Base-by-base conservation (phyloP, 2,797 vertebrate species). In the Synaphobranchus kaupii region DNA sequence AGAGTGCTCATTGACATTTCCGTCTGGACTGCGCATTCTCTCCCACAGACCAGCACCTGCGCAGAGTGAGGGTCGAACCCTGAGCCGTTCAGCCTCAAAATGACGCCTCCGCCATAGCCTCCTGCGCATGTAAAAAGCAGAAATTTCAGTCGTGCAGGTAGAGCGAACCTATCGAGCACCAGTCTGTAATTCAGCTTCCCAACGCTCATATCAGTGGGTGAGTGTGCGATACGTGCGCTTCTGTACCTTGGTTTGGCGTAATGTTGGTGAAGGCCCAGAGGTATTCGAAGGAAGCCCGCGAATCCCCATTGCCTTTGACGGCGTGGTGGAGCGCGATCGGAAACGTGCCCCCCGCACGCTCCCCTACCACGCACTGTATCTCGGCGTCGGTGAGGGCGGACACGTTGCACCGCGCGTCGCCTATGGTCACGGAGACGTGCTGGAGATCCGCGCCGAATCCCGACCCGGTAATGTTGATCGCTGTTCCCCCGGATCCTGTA, bases 91-190 rank as follows among this genome's bases (percentile, higher is more conserved):
- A 98, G 44, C 0, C 90, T 91, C 90, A 98, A 86, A 81, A 92
- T 88, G 20, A 95, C 94, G 13, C 96, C 95, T 9, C 97, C 97
- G 0, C 95, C 96, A 0, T 95, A 97, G 88, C 97, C 96, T 10
- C 97, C 97, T 98, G 86, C 58, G 88, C 5, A 48, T 31, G n/a
- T 83, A 73, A 78, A 88, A 85, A 86, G 0, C 0, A 87, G 13
- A 71, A 15, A 90, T 4, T 39, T 39, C 5, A 86, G 60, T 39
- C 6, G n/a, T 54, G 47, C 44, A 20, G 6, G 56, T 5, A 50
- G 25, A 15, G 25, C 8, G 0, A 20, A 48, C 60, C 17, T 1
- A 56, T 34, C 20, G 31, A 82, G 39, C 44, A 25, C 47, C 60
- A 31, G 56, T 86, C 76, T 20, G 20, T 8, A 34, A 78, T 44